Percentiles rank a stretch among this genome's conserved stretches.
Evolutionary conservation across 2,113 vertebrate species (phyloP).

Genomic region (Acrocephalus arundinaceus): DNA sequence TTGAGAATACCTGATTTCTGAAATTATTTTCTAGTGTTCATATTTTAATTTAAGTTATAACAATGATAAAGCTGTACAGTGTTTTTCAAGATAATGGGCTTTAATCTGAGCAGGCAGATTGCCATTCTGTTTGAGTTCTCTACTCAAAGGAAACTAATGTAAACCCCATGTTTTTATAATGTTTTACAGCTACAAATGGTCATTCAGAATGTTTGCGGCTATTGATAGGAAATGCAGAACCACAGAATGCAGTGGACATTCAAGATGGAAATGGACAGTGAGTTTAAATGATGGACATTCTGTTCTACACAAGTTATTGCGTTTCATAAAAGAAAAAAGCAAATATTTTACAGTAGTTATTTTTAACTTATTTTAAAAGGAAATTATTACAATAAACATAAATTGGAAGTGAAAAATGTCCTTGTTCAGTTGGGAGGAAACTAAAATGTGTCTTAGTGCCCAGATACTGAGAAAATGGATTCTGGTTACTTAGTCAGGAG

Average conservation of each 20-base stretch:
- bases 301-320: background rate
- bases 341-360: background rate
- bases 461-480: background rate
- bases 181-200: constrained; percentile 90
- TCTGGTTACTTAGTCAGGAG: background rate
- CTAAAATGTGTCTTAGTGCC: background rate
- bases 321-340: background rate
- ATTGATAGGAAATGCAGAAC: constrained; percentile 93
- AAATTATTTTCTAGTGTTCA: background rate
- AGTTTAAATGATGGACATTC: constrained; percentile 60
- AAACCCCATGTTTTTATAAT: background rate
- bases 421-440: background rate
- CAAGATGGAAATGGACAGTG: constrained; percentile 97
- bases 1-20: background rate
- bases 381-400: background rate
- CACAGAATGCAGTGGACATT: constrained; percentile 92
- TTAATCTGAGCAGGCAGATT: background rate
- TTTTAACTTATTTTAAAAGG: background rate
- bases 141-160: background rate
- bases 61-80: background rate
- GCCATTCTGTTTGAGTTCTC: background rate
- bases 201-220: constrained; percentile 96
- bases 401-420: background rate
- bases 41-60: background rate
- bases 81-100: background rate